Base-by-base conservation (phyloP, 1,140 invertebrate genomes). In the Chlorops oryzae region DNA sequence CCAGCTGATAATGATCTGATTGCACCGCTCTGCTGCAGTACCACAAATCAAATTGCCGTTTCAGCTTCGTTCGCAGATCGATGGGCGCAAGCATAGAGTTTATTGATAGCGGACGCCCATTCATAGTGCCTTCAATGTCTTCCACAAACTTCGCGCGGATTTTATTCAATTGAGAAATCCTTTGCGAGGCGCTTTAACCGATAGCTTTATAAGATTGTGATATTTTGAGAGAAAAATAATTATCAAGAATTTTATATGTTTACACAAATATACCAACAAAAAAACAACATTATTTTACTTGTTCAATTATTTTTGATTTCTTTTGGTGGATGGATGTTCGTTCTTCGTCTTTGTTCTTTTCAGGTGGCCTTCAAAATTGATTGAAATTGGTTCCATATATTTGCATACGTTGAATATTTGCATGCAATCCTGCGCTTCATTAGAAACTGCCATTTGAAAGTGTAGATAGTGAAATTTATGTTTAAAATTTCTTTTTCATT, bases 61-160 rank as follows among this genome's bases (percentile, higher is more conserved):
- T 27, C 23, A 7, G 48, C 63, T 50, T 59, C 64, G 52, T 63
- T 59, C 47, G 58, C 65, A 51, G 75, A 77, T 62, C 65, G 76
- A 55, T 78, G 76, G 76, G 76, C 75, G 10, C 76, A 78, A 68
- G 76, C 66, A 39, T 70, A 66, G 57, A 28, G 7, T 23, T 45
- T n/a, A n/a, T n/a, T 40, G 7, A 35, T 3, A 3, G 5, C 18
- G 34, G 18, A 17, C 18, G 34, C 3, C n/a, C n/a, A n/a, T n/a
- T n/a, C n/a, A 37, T 6, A 23, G 32, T 44, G 54, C 54, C 54
- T 57, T 50, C 51, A 57, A 59, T 54, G 63, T 57, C 63, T 66
- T 66, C 61, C 55, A 46, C 51, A 62, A 60, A 57, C 53, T 63
- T 64, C n/a, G n/a, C n/a, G n/a, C n/a, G n/a, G n/a, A n/a, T n/a